A percentile compares a stretch with the other conserved stretches of the same genome.
Conservation (phyloP, 2,888 invertebrate genomes). For the Chelonus formosanus region DNA sequence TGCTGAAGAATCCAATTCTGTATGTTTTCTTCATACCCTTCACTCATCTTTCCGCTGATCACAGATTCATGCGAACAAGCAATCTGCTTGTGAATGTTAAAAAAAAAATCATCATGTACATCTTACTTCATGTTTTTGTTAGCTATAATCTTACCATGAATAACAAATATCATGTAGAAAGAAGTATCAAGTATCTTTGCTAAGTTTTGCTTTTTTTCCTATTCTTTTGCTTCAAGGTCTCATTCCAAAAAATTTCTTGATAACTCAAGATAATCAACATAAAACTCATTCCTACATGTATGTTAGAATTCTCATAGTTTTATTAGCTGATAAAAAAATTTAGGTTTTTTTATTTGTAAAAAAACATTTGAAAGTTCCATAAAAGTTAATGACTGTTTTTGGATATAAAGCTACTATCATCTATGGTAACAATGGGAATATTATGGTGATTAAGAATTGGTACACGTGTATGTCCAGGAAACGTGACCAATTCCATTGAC, state of each 20-base stretch:
- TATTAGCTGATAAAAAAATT: not conserved
- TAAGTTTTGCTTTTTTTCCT: too few species aligned
- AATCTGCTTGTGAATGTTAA: conserved; percentile 36
- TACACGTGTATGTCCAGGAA: conserved; percentile 37
- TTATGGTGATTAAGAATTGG: not conserved
- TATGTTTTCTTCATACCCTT: conserved; percentile 5
- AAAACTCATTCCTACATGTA: too few species aligned
- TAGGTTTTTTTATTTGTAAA: not conserved
- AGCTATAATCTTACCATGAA: not conserved
- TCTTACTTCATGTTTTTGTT: conserved; percentile 10
- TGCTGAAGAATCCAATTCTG: conserved; percentile 27
- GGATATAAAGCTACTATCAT: not conserved
- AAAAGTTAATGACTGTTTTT: too few species aligned
- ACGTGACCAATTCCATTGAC: conserved; percentile 33
- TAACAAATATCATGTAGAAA: not conserved
- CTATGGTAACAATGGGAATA: too few species aligned
- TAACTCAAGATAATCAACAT: too few species aligned
- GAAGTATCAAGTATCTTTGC: not conserved
- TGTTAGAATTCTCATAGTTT: too few species aligned
- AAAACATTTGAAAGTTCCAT: too few species aligned
- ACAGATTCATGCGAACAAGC: conserved; percentile 34
- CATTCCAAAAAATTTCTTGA: too few species aligned
- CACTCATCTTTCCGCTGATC: conserved; percentile 33
- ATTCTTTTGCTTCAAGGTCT: too few species aligned
- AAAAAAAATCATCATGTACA: conserved; percentile 4